Evolutionary conservation across 2,888 invertebrate genomes (phyloP), one percentile per base, ranked within the genome.

Genomic region (Andrena hattorfiana): DNA sequence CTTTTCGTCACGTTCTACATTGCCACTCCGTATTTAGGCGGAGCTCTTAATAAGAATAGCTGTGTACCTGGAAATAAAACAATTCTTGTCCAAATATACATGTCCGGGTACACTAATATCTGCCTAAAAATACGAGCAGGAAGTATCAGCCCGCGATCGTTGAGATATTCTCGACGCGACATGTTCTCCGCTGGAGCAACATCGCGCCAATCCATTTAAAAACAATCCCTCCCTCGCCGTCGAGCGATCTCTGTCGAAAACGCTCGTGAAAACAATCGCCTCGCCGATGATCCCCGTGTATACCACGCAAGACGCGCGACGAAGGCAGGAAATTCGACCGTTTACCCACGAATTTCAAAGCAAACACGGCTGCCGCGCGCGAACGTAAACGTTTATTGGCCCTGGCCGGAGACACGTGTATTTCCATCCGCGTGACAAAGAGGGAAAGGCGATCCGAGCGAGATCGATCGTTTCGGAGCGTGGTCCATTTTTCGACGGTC

Each of bases 361-460:
- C 66, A 60, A 64, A 60, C 66, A 60, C 28, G 20, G 10, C 16
- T 20, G 64, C 76, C 66, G 26, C 59, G 48, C 49, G n/a, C 42
- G 23, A 72, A n/a, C 73, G 62, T 76, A 63, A 72, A 76, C 73
- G n/a, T 54, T 76, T 73, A 63, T 76, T 76, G 42, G 23, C 48
- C 42, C 30, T 26, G 23, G 3, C 20, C 30, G 59, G 60, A 20
- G 32, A 30, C 76, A 49, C 74, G 63, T 42, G 59, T 63, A 73
- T 63, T 63, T 76, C 56, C 56, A 63, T 56, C 63, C 70, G 13
- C 54, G 2, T 2, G 35, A 42, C 42, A 26, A 28, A 2, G 7
- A 6, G 16, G 16, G 2, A 2, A 4, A 23, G 16, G 0, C 2
- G 56, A 10, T 3, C 23, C 26, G 10, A 28, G 42, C 7, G 42